Evolutionary conservation across 2,888 invertebrate species (phyloP).

Genomic region (Tribolium freemani): DNA sequence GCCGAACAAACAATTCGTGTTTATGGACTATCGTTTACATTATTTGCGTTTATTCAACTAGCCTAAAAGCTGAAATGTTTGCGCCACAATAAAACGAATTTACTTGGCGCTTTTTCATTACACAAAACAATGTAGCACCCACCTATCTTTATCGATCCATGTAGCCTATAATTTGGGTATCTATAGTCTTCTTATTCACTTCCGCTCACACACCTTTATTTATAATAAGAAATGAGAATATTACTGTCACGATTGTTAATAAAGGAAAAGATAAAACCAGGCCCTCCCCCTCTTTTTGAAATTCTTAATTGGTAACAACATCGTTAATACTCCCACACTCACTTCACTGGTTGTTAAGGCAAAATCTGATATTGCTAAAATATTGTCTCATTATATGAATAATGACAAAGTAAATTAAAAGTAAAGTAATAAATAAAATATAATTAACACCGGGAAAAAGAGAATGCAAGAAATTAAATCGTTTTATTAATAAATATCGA

Average conservation of each 20-base stretch:
- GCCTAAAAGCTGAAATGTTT: slow-evolving; percentile 26
- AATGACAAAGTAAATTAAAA: too few relatives aligned
- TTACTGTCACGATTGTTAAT: not conserved
- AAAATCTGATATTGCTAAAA: not conserved
- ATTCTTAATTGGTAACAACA: not conserved
- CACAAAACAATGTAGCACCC: slow-evolving; percentile 12
- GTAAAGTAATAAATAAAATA: not conserved
- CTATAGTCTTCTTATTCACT: slow-evolving; percentile 1
- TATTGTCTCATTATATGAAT: too few relatives aligned
- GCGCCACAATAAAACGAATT: slow-evolving; percentile 16
- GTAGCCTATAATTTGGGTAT: slow-evolving; percentile 10
- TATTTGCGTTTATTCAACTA: slow-evolving; percentile 32
- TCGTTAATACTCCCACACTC: not conserved
- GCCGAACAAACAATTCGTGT: slow-evolving; percentile 32
- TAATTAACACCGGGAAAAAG: not conserved
- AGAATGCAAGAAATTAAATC: too few relatives aligned
- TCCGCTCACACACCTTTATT: slow-evolving; percentile 15
- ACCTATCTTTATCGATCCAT: slow-evolving; percentile 19
- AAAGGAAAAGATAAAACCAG: not conserved
- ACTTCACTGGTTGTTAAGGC: not conserved
- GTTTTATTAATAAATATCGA: not conserved
- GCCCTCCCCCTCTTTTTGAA: not conserved
- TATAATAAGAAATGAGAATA: not conserved
- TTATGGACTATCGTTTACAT: slow-evolving; percentile 32
- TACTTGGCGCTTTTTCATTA: slow-evolving; percentile 11